A percentile compares a stretch with the other conserved stretches of the same genome.
Evolutionary conservation across 2,113 vertebrate genomes (phyloP).

Genomic region (Pyrgilauda ruficollis): DNA sequence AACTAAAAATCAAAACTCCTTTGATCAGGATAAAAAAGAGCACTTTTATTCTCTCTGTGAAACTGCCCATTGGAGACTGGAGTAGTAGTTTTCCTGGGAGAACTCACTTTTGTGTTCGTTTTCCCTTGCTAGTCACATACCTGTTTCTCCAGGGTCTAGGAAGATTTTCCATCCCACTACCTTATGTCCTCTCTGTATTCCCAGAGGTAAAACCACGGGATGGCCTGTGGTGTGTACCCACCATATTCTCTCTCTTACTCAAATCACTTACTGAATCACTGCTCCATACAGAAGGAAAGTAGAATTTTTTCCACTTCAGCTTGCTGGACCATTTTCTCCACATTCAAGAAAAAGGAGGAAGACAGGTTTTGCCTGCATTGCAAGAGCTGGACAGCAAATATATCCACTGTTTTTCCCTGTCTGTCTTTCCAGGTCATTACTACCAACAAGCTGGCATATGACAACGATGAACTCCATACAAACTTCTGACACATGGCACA

Average conservation of each 20-base stretch:
- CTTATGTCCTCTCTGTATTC: neutral
- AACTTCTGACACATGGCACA: neutral
- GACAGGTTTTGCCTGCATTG: neutral
- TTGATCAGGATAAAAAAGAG: neutral
- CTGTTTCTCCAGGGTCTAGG: neutral
- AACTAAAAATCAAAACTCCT: neutral
- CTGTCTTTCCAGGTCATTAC: neutral
- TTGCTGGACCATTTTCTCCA: neutral
- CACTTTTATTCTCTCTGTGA: neutral
- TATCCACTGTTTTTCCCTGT: neutral
- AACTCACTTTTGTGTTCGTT: neutral
- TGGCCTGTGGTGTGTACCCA: no score
- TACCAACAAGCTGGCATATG: neutral
- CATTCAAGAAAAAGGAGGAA: neutral
- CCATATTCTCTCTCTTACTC: neutral
- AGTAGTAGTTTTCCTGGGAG: neutral
- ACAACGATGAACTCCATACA: rapidly evolving
- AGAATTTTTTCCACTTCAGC: neutral
- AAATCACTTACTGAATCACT: neutral
- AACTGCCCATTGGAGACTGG: neutral
- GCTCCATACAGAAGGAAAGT: neutral
- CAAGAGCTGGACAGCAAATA: neutral
- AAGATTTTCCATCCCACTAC: neutral
- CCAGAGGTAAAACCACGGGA: neutral
- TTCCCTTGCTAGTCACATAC: neutral